Base-by-base conservation (phyloP, 2,113 vertebrate species). In the Zootoca vivipara region DNA sequence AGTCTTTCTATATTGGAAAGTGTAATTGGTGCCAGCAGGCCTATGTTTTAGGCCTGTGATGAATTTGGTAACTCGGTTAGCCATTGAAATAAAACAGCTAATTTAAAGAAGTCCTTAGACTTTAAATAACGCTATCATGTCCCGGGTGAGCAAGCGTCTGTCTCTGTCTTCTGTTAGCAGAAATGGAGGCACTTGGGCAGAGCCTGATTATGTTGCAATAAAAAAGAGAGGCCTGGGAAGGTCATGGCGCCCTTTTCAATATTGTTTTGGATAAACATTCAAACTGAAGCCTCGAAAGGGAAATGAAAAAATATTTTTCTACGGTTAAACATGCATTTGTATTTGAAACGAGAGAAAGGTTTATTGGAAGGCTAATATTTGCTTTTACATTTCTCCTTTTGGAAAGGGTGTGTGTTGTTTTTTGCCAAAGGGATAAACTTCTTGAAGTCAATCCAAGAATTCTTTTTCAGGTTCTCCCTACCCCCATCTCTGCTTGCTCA, bases 291-390 rank as follows among this genome's bases (percentile, higher is more conserved):
- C 15, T 7, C 1, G 85, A 9, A 58, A 85, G 13, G 87, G 86
- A 93, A 90, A 87, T 3, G 2, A 91, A 90, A 78, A 92, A 90
- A 16, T 74, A 74, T 85, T 88, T 93, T 82, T 93, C 24, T 92
- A 40, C 13, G 62, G 4, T 7, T 89, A 72, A 22, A 35, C 62
- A 86, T 89, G 56, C 58, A 6, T 85, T 91, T 90, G 33, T 35
- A 82, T 24, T 87, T 82, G 83, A 91, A 2, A 65, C 70, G 35
- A 56, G 64, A 89, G 70, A 83, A 91, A 89, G 86, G 83, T 67
- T 0, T 86, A 90, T 77, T 15, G 77, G 33, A 89, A 92, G 90
- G 28, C 56, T 90, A 88, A n/a, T 90, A 93, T 90, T 90, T 91
- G 22, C 78, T 90, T 89, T 82, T 56, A 22, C 8, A 1, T 88